Percentiles rank a stretch among this genome's conserved stretches.
Conservation (phyloP, 2,888 invertebrate species). For the Pemphredon lugubris region DNA sequence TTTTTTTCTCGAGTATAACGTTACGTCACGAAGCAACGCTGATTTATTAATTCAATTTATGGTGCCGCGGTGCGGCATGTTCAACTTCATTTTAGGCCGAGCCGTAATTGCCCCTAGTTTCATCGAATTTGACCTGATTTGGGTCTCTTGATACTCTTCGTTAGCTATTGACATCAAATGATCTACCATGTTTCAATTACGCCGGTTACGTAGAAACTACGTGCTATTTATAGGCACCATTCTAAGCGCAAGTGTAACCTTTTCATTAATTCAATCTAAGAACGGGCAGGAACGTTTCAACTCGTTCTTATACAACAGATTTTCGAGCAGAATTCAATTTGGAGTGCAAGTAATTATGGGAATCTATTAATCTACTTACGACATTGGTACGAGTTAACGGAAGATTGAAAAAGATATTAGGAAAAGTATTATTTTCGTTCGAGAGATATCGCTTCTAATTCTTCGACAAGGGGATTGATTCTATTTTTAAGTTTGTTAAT, state of each 20-base stretch:
- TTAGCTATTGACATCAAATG: slow-evolving; percentile 32
- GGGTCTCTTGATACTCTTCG: slow-evolving; percentile 19
- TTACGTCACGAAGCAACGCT: background rate
- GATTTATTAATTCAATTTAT: slow-evolving; percentile 18
- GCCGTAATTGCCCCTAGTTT: slow-evolving; percentile 40
- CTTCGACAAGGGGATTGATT: too few relatives aligned
- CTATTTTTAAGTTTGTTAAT: too few relatives aligned
- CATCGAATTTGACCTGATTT: slow-evolving; percentile 56
- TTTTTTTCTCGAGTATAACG: background rate
- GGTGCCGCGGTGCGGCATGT: slow-evolving; percentile 11
- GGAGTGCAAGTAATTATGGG: too few relatives aligned
- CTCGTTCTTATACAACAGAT: too few relatives aligned
- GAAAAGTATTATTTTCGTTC: too few relatives aligned
- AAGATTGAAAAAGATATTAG: too few relatives aligned
- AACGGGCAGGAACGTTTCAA: too few relatives aligned
- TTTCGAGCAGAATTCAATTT: too few relatives aligned
- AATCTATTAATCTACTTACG: too few relatives aligned
- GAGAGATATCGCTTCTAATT: too few relatives aligned
- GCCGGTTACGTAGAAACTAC: background rate
- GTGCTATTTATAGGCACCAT: background rate
- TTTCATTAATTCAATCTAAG: too few relatives aligned
- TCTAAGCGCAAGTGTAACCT: background rate
- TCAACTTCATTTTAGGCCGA: slow-evolving; percentile 50
- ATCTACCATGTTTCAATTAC: background rate
- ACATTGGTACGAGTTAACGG: too few relatives aligned